Base-by-base conservation (phyloP, 64 coral and sea anemone species). In the Cladopsammia gracilis region DNA sequence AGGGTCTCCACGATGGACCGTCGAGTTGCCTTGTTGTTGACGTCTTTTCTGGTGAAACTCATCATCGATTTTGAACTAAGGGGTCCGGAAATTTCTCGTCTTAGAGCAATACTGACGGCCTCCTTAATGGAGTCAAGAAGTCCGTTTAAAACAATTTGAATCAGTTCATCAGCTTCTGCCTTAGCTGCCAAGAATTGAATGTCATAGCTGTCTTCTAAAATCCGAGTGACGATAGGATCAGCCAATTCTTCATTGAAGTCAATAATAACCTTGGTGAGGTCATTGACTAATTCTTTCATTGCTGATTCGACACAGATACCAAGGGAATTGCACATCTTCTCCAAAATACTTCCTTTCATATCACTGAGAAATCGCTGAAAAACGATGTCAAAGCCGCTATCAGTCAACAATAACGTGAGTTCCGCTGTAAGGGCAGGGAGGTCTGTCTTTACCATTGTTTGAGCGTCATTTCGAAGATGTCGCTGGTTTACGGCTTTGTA, bases 331-430 rank as follows among this genome's bases (percentile, higher is more conserved):
- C 83, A 93, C 18, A 71, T 87, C 25, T 64, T 86, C 22, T 93
- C 91, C 59, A 93, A 58, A 56, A 93, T 93, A 52, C 58, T 47
- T 20, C 82, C 83, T 70, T 77, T 93, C 23, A 93, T 85, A 22
- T 93, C 73, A 85, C 74, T 11, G n/a, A 74, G 74, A 69, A 93
- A 93, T 12, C 61, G 80, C 44, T 84, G 59, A 8, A 84, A 67
- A 49, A 66, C 20, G 10, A 84, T n/a, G 9, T 66, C 62, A 64
- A n/a, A 9, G 4, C 12, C 22, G 5, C 11, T 15, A 16, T 34
- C 34, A 34, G 7, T 75, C 9, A 6, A 0, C 10, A 25, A 45
- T 48, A n/a, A 23, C 3, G 72, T 18, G 47, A 50, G 80, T 25
- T 84, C 80, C 3, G 46, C 44, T 50, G 18, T 20, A 22, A 68